phyloP scores from a whole-genome alignment of 1,140 invertebrate genomes.

The Ridgeia piscesae region DNA sequence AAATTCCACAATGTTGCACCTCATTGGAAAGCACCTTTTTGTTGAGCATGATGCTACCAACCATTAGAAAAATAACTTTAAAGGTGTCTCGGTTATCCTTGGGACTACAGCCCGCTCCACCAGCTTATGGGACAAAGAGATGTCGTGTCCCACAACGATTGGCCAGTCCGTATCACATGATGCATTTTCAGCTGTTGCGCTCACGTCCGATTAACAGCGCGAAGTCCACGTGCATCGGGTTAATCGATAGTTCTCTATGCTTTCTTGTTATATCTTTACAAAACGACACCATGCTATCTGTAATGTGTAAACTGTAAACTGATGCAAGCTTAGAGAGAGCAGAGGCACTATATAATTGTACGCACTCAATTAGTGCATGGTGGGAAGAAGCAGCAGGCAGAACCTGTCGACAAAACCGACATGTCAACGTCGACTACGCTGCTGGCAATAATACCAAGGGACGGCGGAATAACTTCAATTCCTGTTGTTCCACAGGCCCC shows the following conservation, averaged over 20 bases:
- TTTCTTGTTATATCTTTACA: neutral
- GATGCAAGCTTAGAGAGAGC: neutral
- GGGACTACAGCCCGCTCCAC: neutral
- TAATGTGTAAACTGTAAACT: neutral
- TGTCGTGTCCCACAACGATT: neutral
- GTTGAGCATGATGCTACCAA: too few species aligned
- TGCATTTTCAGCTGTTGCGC: constrained; percentile 3
- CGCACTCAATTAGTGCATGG: neutral
- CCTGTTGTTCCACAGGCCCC: neutral
- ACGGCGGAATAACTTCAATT: neutral
- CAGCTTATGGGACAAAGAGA: neutral
- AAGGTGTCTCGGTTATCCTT: neutral
- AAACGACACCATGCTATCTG: neutral
- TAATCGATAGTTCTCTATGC: neutral
- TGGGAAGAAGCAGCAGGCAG: neutral
- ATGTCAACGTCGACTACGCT: neutral
- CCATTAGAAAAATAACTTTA: neutral
- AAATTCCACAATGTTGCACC: too few species aligned
- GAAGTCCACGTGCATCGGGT: neutral
- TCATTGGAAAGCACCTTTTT: too few species aligned
- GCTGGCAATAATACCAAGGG: neutral
- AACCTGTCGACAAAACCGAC: neutral
- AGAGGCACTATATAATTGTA: neutral
- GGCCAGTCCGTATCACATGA: neutral
- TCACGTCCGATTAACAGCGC: neutral